phyloP scores from a whole-genome alignment of 2,113 vertebrate genomes.

The Raja brachyura region DNA sequence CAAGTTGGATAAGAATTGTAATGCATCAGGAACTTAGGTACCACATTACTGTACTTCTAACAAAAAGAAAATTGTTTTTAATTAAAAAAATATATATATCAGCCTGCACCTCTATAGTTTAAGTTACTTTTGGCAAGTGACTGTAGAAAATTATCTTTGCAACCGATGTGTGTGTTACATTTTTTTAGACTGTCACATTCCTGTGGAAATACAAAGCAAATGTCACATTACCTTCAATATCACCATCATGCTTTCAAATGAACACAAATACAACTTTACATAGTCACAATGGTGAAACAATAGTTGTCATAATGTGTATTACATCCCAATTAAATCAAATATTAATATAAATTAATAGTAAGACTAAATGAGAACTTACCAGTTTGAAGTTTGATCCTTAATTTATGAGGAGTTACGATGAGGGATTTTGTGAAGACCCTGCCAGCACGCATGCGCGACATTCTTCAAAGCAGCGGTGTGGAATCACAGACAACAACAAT shows the following conservation, averaged over 20 bases:
- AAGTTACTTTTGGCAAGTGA: neutral
- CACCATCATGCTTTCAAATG: constrained; percentile 37
- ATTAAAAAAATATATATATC: too few species aligned
- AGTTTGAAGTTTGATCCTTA: too few species aligned
- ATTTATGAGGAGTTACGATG: too few species aligned
- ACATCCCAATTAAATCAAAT: constrained; percentile 37
- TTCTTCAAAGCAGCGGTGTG: too few species aligned
- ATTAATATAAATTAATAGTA: constrained; percentile 39
- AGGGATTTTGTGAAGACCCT: too few species aligned
- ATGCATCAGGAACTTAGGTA: too few species aligned
- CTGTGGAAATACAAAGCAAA: constrained; percentile 29
- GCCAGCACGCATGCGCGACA: too few species aligned
- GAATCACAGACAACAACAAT: too few species aligned
- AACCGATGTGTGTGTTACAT: neutral
- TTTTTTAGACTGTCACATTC: constrained; percentile 3
- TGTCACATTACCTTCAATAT: constrained; percentile 33
- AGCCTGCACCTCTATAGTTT: neutral
- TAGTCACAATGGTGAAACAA: constrained; percentile 30
- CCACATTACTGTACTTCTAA: too few species aligned
- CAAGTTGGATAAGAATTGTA: too few species aligned
- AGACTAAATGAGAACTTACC: too few species aligned
- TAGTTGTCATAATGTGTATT: constrained; percentile 21
- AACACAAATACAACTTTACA: constrained; percentile 33
- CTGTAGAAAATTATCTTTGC: constrained; percentile 12
- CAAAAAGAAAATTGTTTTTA: too few species aligned